Percentiles rank a stretch among this genome's conserved stretches.
These are phyloP conservation scores for Sebastes kiyomatsui DNA, from an alignment of 2,797 vertebrate species.

Conservation along the genomic window DNA sequence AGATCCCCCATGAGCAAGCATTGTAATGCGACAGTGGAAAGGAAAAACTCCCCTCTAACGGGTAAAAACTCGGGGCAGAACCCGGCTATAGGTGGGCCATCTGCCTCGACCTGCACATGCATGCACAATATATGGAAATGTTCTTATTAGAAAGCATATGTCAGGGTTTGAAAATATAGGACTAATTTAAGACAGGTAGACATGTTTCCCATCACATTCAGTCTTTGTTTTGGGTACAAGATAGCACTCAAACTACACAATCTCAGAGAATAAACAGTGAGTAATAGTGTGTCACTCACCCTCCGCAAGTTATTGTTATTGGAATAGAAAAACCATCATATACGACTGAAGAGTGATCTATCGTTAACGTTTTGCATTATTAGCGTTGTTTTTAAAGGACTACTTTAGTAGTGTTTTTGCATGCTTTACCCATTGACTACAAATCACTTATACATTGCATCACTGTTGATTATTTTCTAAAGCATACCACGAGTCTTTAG, in stretches of 20 bases:
- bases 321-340: not conserved
- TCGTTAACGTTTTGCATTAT: not conserved
- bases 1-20: too few relatives aligned
- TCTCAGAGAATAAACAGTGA: not conserved
- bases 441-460: not conserved
- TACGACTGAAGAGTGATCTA: not conserved
- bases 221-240: not conserved
- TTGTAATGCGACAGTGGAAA: too few relatives aligned
- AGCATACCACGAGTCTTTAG: not conserved
- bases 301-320: not conserved
- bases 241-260: not conserved
- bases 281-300: not conserved
- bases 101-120: too few relatives aligned
- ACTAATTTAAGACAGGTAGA: not conserved
- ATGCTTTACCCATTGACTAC: not conserved
- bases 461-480: not conserved
- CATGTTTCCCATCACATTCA: not conserved
- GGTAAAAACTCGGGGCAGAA: too few relatives aligned
- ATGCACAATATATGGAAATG: slow-evolving; percentile 15
- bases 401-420: not conserved
- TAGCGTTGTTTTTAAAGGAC: not conserved
- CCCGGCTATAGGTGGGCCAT: too few relatives aligned
- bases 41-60: too few relatives aligned
- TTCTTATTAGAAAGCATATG: slow-evolving; percentile 24
- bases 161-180: slow-evolving; percentile 11